These are phyloP conservation scores for Chloropsis cyanopogon DNA, from an alignment of 2,113 vertebrate species.

Conservation along the genomic window DNA sequence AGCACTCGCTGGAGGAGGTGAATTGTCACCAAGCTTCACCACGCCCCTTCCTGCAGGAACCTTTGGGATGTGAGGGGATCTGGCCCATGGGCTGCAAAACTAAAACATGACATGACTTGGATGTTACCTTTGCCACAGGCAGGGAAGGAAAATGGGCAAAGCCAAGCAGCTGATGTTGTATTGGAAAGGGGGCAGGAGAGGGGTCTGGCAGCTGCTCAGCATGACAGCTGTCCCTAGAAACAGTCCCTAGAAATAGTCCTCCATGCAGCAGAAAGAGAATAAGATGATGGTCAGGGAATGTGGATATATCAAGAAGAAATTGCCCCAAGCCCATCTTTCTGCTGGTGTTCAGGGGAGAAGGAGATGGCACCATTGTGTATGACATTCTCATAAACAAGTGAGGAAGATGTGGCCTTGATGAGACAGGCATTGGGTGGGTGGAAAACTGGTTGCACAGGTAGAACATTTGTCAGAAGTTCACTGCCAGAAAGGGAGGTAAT, in stretches of 20 bases:
- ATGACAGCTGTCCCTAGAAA: not conserved
- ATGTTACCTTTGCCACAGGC: not conserved
- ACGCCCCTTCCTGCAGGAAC: not conserved
- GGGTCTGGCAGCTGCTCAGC: not conserved
- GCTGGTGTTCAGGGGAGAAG: not conserved
- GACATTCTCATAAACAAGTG: not conserved
- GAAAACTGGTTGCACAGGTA: not conserved
- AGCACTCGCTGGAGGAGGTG: accelerated
- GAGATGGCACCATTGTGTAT: not conserved
- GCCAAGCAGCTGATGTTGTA: not conserved
- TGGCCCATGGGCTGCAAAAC: not conserved
- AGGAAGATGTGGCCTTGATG: not conserved
- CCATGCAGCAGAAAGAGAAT: not conserved
- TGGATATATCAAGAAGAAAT: not conserved
- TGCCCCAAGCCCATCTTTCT: not conserved
- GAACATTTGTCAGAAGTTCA: not conserved
- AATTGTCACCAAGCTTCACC: not conserved
- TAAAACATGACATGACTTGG: accelerated
- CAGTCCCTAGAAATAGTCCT: not conserved
- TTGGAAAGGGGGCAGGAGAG: not conserved
- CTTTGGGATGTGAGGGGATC: not conserved
- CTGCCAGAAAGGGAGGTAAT: not conserved
- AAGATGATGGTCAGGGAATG: not conserved
- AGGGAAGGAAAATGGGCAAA: not conserved
- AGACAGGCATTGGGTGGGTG: not conserved